Percentiles rank a stretch among this genome's conserved stretches.
phyloP scores from a whole-genome alignment of 2,113 vertebrate species.

The Prionailurus bengalensis region DNA sequence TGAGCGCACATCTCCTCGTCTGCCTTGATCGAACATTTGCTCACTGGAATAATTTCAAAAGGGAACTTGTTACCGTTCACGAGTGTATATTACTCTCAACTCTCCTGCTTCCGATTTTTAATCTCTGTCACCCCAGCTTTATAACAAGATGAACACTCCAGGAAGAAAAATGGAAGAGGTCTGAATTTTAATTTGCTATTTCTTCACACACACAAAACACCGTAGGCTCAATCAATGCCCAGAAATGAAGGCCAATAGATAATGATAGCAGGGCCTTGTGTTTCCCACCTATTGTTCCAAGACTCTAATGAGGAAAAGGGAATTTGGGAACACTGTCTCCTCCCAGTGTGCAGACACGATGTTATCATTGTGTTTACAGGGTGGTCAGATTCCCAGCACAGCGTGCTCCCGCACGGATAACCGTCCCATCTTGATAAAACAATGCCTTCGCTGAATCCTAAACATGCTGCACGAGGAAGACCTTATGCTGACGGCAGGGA shows the following conservation, averaged over 20 bases:
- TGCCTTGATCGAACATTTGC: background rate
- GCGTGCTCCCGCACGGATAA: conserved; percentile 66
- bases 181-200: conserved; percentile 87
- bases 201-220: conserved; percentile 83
- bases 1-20: background rate
- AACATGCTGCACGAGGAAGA: background rate
- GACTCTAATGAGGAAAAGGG: conserved; percentile 85
- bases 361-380: conserved; percentile 86
- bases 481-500: conserved; percentile 69
- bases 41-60: background rate
- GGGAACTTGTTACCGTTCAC: background rate
- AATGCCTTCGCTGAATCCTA: conserved; percentile 35
- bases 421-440: conserved; percentile 80
- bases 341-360: conserved; percentile 69
- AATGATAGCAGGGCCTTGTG: conserved; percentile 82
- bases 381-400: conserved; percentile 82
- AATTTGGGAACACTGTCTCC: conserved; percentile 74
- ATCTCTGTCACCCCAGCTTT: conserved; percentile 77
- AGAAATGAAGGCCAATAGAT: conserved; percentile 89
- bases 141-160: conserved; percentile 75
- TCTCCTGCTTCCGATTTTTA: background rate
- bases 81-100: background rate
- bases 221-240: conserved; percentile 85
- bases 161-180: conserved; percentile 84
- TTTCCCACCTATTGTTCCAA: conserved; percentile 84